Evolutionary conservation across 2,888 invertebrate species (phyloP), one percentile per base, ranked within the genome.

Genomic region (Drosophila anceps): DNA sequence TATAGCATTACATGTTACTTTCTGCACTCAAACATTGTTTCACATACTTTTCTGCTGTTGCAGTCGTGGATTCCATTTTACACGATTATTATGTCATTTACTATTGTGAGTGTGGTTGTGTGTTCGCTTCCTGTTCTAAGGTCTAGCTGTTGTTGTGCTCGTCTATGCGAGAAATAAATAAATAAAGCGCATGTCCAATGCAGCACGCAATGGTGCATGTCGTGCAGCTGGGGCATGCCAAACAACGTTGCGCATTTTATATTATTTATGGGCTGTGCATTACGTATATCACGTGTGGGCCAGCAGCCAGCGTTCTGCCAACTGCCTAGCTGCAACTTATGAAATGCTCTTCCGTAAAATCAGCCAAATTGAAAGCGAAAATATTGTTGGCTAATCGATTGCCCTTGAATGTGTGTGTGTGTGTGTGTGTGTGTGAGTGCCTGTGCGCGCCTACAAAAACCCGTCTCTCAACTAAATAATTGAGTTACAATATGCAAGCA

Each of bases 201-300:
- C 54, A 54, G 44, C 71, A 60, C 71, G 69, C 60, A 60, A 70
- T 82, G 81, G 54, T 71, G 71, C 71, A 70, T 70, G 46, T 41
- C 41, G 50, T 37, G 58, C 68, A 68, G 59, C 70, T 68, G 70
- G 58, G 43, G 35, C 71, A 59, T 20, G 31, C 58, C 58, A 27
- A 69, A 58, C 61, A 46, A 54, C 64, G 58, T 76, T 76, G 76
- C 66, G 66, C 71, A 59, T 46, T 58, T 83, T 83, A 69, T 58
- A 81, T 87, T 81, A 87, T 89, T 84, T 89, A 89, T 89, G 69
- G 65, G 53, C 68, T 76, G 72, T 46, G 54, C 61, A 75, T 78
- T 81, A 80, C 78, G 76, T 63, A 84, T 76, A 76, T 88, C 82
- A 87, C 67, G 78, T 76, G 82, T 71, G 66, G 53, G 69, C 60